These are phyloP conservation scores for Xenopus tropicalis DNA, from an alignment of 2,113 vertebrate genomes.

Conservation along the genomic window DNA sequence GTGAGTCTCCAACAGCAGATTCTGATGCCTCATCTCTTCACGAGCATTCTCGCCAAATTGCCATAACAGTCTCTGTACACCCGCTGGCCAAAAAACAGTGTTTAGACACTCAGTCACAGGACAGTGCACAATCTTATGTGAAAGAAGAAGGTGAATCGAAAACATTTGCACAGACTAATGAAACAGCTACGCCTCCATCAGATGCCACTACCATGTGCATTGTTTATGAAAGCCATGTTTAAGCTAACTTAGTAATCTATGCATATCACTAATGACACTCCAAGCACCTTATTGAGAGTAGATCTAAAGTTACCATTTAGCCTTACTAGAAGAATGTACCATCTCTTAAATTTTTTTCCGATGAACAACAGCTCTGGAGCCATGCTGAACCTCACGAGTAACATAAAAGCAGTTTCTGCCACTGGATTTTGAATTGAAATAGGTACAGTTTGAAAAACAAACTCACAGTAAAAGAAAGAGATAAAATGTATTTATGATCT, in stretches of 20 bases:
- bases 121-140: conserved; percentile 58
- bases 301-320: conserved; percentile 67
- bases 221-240: conserved; percentile 95
- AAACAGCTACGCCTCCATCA: conserved; percentile 29
- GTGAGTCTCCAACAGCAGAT: conserved; percentile 80
- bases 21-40: conserved; percentile 87
- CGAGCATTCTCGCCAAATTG: conserved; percentile 90
- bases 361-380: background rate
- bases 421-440: too few species aligned
- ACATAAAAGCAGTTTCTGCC: too few species aligned
- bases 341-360: conserved; percentile 42
- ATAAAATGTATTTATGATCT: too few species aligned
- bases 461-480: too few species aligned
- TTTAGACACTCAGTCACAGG: conserved; percentile 64
- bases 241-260: conserved; percentile 68
- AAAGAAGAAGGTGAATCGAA: conserved; percentile 49
- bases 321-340: conserved; percentile 69
- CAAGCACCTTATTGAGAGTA: conserved; percentile 63
- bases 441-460: too few species aligned
- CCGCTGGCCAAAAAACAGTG: conserved; percentile 63
- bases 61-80: conserved; percentile 94
- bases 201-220: conserved; percentile 65
- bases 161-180: conserved; percentile 53
- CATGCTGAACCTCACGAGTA: too few species aligned
- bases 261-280: conserved; percentile 72